Evolutionary conservation across 1,140 invertebrate species (phyloP), one percentile per base, ranked within the genome.

Genomic region (Plodia interpunctella): DNA sequence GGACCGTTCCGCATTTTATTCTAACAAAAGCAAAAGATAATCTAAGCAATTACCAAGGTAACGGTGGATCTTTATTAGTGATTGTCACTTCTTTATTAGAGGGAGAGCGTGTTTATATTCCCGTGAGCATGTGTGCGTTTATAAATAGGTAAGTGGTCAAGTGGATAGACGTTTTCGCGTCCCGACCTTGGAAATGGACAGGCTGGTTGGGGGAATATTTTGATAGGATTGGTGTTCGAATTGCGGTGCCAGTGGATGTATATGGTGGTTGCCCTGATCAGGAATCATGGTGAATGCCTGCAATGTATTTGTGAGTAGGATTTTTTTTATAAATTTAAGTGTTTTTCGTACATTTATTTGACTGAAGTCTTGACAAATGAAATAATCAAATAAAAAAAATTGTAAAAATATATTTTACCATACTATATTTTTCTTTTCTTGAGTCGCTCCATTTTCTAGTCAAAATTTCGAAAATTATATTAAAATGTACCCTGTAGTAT

Each of bases 151-250:
- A 68, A 67, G 78, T 83, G 76, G 70, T 77, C 81, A 68, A 63
- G 63, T 62, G 59, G 57, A 65, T 66, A 55, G 53, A 63, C 74
- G 80, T 86, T 78, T 88, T 86, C 67, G 69, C 69, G 70, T 59
- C 66, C 65, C 81, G 74, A 86, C 80, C 83, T 88, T 85, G 81
- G 83, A 77, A 79, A 83, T 88, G 83, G 78, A 77, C 76, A 78
- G 63, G 74, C 80, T 68, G 64, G 17, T 28, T 25, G 21, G 6
- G 11, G 19, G 19, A 11, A 25, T 5, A n/a, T 0, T 21, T 53
- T 25, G 21, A 11, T 57, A 1, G 18, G 17, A 4, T 49, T 55
- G 38, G n/a, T 18, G 28, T 59, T 53, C 20, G 32, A 35, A 38
- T 13, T 63, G 13, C 20, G 21, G 55, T 63, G 61, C 21, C 9